Evolutionary conservation across 1,140 invertebrate species (phyloP).

Genomic region (Aphidius ervi): DNA sequence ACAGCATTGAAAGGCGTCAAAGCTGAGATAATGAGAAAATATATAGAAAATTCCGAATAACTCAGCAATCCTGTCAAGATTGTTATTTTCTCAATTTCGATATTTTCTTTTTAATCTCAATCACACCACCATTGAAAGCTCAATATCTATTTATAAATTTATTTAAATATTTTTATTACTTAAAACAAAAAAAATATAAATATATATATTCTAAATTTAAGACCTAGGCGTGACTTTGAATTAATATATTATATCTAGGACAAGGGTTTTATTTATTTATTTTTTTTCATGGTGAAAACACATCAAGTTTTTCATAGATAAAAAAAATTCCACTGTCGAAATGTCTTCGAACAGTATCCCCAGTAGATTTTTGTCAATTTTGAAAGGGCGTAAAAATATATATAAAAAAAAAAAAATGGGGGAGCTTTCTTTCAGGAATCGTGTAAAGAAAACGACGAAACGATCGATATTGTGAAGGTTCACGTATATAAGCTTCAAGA

Average conservation of each 20-base stretch:
- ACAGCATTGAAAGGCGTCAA: no score
- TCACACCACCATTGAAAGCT: slow-evolving; percentile 17
- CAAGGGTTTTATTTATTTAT: slow-evolving; percentile 9
- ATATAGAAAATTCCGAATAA: slow-evolving; percentile 26
- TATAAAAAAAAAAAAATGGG: slow-evolving; percentile 14
- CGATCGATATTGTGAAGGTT: slow-evolving; percentile 15
- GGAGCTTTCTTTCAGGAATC: slow-evolving; percentile 17
- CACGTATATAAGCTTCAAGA: slow-evolving; percentile 13
- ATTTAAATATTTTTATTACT: no score
- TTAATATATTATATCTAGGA: neutral
- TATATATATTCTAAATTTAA: slow-evolving; percentile 2
- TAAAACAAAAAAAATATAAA: slow-evolving; percentile 1
- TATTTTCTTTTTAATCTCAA: slow-evolving; percentile 25
- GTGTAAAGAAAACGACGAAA: slow-evolving; percentile 16
- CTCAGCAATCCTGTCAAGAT: neutral
- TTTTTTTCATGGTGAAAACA: no score
- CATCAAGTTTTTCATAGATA: no score
- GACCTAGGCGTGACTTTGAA: slow-evolving; percentile 3
- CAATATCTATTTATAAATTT: no score
- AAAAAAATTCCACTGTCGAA: no score
- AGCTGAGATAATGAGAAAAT: slow-evolving; percentile 35
- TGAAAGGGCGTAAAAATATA: slow-evolving; percentile 17
- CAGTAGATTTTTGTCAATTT: slow-evolving; percentile 4
- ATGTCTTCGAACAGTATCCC: neutral
- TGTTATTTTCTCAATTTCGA: no score